A percentile compares a stretch with the other conserved stretches of the same genome.
phyloP scores from a whole-genome alignment of 2,113 vertebrate species.

The Trogon melanurus region DNA sequence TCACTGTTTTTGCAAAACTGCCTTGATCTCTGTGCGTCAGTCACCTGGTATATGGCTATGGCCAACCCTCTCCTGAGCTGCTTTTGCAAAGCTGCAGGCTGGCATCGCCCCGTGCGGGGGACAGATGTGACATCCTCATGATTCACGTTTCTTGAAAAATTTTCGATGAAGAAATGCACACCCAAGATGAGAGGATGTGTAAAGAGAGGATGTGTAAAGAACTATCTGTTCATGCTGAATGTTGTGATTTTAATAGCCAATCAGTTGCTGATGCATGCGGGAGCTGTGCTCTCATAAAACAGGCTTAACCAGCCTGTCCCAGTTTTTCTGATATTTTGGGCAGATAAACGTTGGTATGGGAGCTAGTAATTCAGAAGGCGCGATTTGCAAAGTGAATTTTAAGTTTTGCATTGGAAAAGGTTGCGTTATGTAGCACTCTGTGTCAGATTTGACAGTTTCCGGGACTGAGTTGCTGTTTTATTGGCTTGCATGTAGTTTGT shows the following conservation, averaged over 20 bases:
- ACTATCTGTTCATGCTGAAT: background rate
- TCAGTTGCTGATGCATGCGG: background rate
- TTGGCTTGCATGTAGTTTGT: background rate
- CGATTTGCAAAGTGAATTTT: background rate
- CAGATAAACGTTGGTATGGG: background rate
- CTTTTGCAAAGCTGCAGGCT: background rate
- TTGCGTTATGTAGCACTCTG: background rate
- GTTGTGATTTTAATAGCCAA: background rate
- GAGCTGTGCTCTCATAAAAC: background rate
- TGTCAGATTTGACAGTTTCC: background rate
- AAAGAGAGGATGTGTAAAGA: background rate
- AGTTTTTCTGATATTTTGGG: background rate
- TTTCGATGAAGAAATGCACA: background rate
- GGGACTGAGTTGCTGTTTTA: background rate
- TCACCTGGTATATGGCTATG: accelerated
- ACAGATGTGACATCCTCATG: accelerated
- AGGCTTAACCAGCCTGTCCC: background rate
- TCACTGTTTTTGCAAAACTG: background rate
- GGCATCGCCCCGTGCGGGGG: accelerated
- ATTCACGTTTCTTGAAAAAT: accelerated
- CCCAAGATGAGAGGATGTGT: background rate
- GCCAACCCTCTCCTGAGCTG: accelerated
- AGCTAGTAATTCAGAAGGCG: background rate
- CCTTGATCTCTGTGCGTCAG: accelerated
- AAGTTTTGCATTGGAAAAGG: background rate